Evolutionary conservation across 2,113 vertebrate genomes (phyloP).

Genomic region (Larimichthys crocea): DNA sequence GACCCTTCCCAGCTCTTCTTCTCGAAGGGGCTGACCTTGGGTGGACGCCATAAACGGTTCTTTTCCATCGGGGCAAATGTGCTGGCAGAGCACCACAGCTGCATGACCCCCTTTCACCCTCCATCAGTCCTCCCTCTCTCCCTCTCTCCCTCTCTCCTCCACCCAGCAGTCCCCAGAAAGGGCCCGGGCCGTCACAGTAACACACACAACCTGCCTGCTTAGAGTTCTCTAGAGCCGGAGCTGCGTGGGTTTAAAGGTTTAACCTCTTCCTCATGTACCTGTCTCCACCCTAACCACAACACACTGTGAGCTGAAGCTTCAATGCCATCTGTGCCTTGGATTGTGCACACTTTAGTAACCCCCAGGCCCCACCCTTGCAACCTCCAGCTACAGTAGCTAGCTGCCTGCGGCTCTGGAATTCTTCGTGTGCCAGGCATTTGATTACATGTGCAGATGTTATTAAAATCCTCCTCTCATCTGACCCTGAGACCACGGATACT

Average conservation of each 20-base stretch:
- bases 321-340: conserved; percentile 28
- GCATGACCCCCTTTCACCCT: conserved; percentile 66
- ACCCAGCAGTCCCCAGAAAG: conserved; percentile 35
- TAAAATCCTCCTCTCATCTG: conserved; percentile 66
- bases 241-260: conserved; percentile 24
- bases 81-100: conserved; percentile 78
- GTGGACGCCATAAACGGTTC: conserved; percentile 84
- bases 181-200: conserved; percentile 40
- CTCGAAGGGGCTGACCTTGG: conserved; percentile 86
- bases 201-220: conserved; percentile 54
- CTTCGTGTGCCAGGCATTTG: conserved; percentile 69
- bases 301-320: conserved; percentile 32
- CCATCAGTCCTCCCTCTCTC: conserved; percentile 4
- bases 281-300: conserved; percentile 49
- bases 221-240: conserved; percentile 16
- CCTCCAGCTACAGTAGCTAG: conserved; percentile 44
- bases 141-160: conserved; percentile 15
- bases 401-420: conserved; percentile 68
- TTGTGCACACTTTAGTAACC: conserved; percentile 55
- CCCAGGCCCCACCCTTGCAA: conserved; percentile 55
- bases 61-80: conserved; percentile 80
- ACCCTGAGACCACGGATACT: conserved; percentile 46
- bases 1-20: conserved; percentile 79
- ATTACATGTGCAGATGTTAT: conserved; percentile 82
- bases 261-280: conserved; percentile 47